A percentile compares a stretch with the other conserved stretches of the same genome.
Evolutionary conservation across 2,888 invertebrate genomes (phyloP).

Genomic region (Parascotia fuliginaria): DNA sequence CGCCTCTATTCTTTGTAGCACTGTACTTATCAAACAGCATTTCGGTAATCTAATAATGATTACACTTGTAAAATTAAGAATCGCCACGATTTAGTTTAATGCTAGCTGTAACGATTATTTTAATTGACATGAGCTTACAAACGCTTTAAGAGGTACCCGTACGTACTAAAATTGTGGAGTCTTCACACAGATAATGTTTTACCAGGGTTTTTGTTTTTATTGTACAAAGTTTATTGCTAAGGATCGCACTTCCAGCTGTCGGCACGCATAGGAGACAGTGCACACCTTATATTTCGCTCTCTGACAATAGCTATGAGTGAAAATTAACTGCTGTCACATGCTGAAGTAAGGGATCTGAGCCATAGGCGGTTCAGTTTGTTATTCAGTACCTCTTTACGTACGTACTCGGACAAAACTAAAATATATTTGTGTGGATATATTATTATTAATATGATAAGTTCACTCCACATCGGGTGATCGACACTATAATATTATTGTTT

Average conservation of each 20-base stretch:
- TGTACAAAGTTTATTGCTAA: background rate
- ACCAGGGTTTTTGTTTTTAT: constrained; percentile 24
- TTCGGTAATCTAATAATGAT: constrained; percentile 48
- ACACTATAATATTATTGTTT: constrained; percentile 23
- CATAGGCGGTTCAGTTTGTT: too few relatives aligned
- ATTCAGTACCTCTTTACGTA: background rate
- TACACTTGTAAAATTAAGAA: constrained; percentile 34
- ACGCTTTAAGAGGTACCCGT: constrained; percentile 65
- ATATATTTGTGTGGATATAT: background rate
- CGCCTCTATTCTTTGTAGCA: constrained; percentile 40
- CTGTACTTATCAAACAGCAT: constrained; percentile 46
- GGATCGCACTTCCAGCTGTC: background rate
- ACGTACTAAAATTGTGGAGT: constrained; percentile 38
- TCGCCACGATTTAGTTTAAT: constrained; percentile 54
- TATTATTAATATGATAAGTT: constrained; percentile 1
- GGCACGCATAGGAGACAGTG: background rate
- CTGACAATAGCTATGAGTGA: too few relatives aligned
- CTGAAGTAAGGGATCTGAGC: too few relatives aligned
- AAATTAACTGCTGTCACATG: too few relatives aligned
- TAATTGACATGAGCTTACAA: constrained; percentile 70
- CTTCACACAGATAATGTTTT: constrained; percentile 24
- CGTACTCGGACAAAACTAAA: background rate
- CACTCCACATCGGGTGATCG: constrained; percentile 8
- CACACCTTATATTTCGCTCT: too few relatives aligned
- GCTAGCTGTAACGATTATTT: constrained; percentile 62